Percentiles rank a stretch among this genome's conserved stretches.
Conservation (phyloP, 2,888 invertebrate genomes). For the Himalopsyche japonica region DNA sequence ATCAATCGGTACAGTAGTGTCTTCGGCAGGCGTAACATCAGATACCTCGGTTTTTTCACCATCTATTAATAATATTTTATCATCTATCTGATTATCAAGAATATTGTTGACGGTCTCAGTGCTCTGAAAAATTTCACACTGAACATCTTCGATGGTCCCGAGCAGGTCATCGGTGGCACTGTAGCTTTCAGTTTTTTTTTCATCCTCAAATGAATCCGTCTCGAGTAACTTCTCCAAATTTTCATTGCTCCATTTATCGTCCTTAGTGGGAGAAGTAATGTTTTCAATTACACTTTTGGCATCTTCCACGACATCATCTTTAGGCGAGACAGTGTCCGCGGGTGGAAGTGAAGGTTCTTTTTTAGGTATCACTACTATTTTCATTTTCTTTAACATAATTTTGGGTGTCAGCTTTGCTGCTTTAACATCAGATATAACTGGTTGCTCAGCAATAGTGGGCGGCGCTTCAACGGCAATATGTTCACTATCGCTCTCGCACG, state of each 20-base stretch:
- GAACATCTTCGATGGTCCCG: slow-evolving; percentile 21
- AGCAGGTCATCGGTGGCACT: slow-evolving; percentile 13
- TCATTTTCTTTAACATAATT: slow-evolving; percentile 59
- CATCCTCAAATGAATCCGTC: neutral
- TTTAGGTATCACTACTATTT: slow-evolving; percentile 42
- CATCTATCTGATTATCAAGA: neutral
- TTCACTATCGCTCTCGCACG: neutral
- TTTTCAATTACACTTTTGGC: neutral
- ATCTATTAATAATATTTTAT: neutral
- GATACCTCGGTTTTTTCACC: neutral
- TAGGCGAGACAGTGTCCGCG: neutral
- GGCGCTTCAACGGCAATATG: neutral
- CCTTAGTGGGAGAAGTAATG: neutral
- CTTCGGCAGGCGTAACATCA: neutral
- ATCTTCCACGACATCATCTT: neutral
- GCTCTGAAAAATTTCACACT: neutral
- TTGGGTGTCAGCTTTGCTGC: slow-evolving; percentile 60
- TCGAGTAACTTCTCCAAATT: slow-evolving; percentile 20
- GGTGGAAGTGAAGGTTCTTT: neutral
- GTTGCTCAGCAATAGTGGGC: neutral
- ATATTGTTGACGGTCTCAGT: neutral
- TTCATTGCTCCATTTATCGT: slow-evolving; percentile 27
- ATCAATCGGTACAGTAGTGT: neutral
- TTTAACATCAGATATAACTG: slow-evolving; percentile 53
- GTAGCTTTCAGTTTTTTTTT: slow-evolving; percentile 1